A percentile compares a stretch with the other conserved stretches of the same genome.
These are phyloP conservation scores for Drosophila burlai DNA, from an alignment of 1,140 invertebrate genomes.

Conservation along the genomic window DNA sequence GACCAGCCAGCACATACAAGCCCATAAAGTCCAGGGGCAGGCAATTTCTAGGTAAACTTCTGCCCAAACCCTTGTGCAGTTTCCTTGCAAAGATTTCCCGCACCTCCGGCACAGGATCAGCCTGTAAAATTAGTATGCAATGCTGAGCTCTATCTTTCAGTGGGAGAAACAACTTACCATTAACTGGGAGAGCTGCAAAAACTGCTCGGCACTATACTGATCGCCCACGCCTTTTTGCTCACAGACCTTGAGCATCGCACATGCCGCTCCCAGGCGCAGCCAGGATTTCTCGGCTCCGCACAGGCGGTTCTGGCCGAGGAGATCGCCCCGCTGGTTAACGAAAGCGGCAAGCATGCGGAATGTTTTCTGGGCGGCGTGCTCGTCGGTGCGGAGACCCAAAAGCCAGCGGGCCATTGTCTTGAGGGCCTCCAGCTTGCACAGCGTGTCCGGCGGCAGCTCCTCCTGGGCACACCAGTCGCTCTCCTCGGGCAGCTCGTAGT, in stretches of 20 bases:
- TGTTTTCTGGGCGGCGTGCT: slow-evolving; percentile 96
- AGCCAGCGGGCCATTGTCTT: slow-evolving; percentile 99
- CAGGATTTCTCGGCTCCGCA: slow-evolving; percentile 96
- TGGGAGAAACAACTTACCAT: slow-evolving; percentile 87
- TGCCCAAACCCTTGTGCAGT: slow-evolving; percentile 94
- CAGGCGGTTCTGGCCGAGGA: slow-evolving; percentile 90
- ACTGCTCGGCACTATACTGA: slow-evolving; percentile 97
- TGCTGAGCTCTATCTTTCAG: neutral
- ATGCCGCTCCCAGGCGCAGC: slow-evolving; percentile 95
- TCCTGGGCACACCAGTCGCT: slow-evolving; percentile 95
- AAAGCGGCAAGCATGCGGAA: slow-evolving; percentile 96
- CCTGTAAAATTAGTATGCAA: slow-evolving; percentile 85
- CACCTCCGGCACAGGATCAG: slow-evolving; percentile 94
- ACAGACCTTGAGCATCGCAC: slow-evolving; percentile 98
- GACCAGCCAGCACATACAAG: slow-evolving; percentile 94
- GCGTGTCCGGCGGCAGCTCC: slow-evolving; percentile 94
- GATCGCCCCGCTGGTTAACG: slow-evolving; percentile 94
- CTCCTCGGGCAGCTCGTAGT: slow-evolving; percentile 84
- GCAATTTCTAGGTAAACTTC: slow-evolving; percentile 94
- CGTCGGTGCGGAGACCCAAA: slow-evolving; percentile 94
- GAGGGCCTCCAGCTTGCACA: slow-evolving; percentile 96
- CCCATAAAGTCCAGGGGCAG: slow-evolving; percentile 99
- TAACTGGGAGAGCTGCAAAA: slow-evolving; percentile 95
- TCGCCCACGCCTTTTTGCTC: slow-evolving; percentile 98
- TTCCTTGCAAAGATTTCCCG: slow-evolving; percentile 95